Base-by-base conservation (phyloP, 2,888 invertebrate species). In the Pyralis farinalis region DNA sequence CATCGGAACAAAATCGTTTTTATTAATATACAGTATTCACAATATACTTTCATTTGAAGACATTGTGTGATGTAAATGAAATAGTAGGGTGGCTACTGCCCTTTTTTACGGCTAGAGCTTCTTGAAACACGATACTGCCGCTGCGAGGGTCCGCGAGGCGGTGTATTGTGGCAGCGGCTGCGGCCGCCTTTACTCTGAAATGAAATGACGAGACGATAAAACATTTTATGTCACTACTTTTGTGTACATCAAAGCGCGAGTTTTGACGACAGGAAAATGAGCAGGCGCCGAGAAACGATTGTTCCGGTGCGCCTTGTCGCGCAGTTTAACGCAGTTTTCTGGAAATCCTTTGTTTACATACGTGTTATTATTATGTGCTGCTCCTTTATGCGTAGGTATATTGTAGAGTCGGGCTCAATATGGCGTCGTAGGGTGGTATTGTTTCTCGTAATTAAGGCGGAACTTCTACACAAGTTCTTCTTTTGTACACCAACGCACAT, bases 161-260 rank as follows among this genome's bases (percentile, higher is more conserved):
- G 42, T 43, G 49, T 51, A 61, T 65, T 68, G 70, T 58, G 68
- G 63, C 53, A 34, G 47, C 37, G 36, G 34, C 40, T 46, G 47
- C 29, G 29, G 30, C 35, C 35, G 47, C 46, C 52, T 55, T 59
- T 58, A 54, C 59, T 46, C 42, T 37, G 49, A 59, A 58, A 45
- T 53, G 55, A 58, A 54, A 59, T 61, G 63, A 56, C 56, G 64
- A 53, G 58, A 55, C 66, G 68, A 80, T 78, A 83, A 82, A 81
- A 81, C 75, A 73, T 81, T 83, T 81, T 74, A 78, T 71, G 66
- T 66, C 68, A 71, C 71, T 66, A 69, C 71, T 77, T 72, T 76
- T 81, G 75, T 81, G 81, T 75, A 74, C 66, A 72, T 71, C 71
- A 73, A 73, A 74, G 68, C 52, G 55, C 62, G 56, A 60, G 66